phyloP scores from a whole-genome alignment of 2,113 vertebrate species.

The Desmodus rotundus region DNA sequence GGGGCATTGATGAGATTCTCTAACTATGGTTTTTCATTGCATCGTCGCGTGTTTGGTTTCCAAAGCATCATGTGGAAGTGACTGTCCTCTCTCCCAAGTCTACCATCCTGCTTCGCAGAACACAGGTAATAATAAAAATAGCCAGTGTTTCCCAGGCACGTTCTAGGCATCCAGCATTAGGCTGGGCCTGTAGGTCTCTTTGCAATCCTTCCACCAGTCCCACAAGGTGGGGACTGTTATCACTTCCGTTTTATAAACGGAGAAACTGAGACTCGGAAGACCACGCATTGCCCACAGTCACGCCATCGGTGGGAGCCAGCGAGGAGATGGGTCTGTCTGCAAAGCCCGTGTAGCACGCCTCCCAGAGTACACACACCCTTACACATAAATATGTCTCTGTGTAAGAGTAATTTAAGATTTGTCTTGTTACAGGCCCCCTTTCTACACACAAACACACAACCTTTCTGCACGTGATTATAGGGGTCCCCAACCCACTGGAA shows the following conservation, averaged over 20 bases:
- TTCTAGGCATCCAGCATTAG: neutral
- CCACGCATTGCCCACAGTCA: neutral
- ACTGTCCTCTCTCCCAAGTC: neutral
- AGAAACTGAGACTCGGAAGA: neutral
- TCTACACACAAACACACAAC: neutral
- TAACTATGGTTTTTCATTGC: neutral
- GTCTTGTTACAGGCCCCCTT: neutral
- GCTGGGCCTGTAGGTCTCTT: neutral
- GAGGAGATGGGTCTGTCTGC: neutral
- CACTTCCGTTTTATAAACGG: neutral
- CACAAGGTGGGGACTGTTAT: neutral
- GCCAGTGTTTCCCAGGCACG: neutral
- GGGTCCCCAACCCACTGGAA: neutral
- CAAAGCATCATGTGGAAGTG: neutral
- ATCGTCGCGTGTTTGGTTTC: neutral
- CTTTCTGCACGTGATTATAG: neutral
- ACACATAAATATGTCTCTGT: neutral
- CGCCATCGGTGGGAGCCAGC: neutral
- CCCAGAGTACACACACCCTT: neutral
- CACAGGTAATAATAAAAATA: neutral
- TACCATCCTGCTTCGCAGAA: neutral
- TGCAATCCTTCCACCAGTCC: neutral
- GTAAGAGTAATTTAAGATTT: neutral
- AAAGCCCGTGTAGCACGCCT: accelerated
- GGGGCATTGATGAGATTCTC: neutral